Evolutionary conservation across 2,888 invertebrate genomes (phyloP), one percentile per base, ranked within the genome.

Genomic region (Tenthredo mesomela): DNA sequence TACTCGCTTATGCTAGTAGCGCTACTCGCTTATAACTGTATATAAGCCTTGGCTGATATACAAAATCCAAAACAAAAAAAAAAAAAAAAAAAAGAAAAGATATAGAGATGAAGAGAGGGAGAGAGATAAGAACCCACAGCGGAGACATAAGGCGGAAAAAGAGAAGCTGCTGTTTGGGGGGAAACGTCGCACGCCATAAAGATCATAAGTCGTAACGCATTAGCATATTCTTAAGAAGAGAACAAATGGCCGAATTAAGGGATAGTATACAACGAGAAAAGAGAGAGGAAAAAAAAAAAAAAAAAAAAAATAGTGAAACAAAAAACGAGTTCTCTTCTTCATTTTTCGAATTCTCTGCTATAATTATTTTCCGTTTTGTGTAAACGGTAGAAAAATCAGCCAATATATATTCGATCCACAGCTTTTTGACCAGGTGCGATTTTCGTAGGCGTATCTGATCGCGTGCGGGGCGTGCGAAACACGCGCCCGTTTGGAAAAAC

Each of bases 121-220:
- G 47, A n/a, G 18, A 61, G 61, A 10, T 2, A 25, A 61, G 12
- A 61, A 4, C 2, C 4, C 12, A 10, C 12, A 9, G 9, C 25
- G 21, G 61, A 54, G n/a, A 54, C 18, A 50, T 18, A 54, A 54
- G n/a, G 7, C 6, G 54, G n/a, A n/a, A 7, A n/a, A 6, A 54
- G n/a, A n/a, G n/a, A n/a, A 29, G 58, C 58, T 21, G 58, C 58
- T 21, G n/a, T 2, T 7, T 67, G 18, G 67, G 67, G 33, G 4
- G n/a, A n/a, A 67, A 67, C 67, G 67, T 18, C 25, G 15, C 33
- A 7, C 33, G 67, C 33, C 67, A 33, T 33, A 33, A 67, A 18
- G 67, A 67, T 67, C 67, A 67, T 67, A 67, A 67, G 67, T 67
- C 67, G 29, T 33, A 67, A 25, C 67, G 67, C 67, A 67, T 67